phyloP scores from a whole-genome alignment of 2,113 vertebrate genomes.

The Paraplagusia blochii region DNA sequence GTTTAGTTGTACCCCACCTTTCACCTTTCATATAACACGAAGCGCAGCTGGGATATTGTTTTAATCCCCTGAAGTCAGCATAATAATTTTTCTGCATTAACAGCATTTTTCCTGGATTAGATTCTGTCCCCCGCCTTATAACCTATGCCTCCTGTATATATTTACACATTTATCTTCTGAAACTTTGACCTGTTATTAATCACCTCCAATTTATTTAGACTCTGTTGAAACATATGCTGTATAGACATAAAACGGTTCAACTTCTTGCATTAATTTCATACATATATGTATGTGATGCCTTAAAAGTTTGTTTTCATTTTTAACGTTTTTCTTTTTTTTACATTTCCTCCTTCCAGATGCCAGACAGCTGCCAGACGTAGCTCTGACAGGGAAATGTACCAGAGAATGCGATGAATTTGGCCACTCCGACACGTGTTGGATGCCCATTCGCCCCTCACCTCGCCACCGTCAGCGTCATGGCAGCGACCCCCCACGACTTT shows the following conservation, averaged over 20 bases:
- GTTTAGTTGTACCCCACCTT: constrained; percentile 41
- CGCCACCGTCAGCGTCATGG: constrained; percentile 70
- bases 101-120: constrained; percentile 30
- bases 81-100: constrained; percentile 35
- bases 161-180: not conserved
- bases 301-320: not conserved
- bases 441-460: constrained; percentile 71
- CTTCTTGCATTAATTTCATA: not conserved
- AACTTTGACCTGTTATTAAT: not conserved
- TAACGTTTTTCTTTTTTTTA: not conserved
- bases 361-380: constrained; percentile 76
- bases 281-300: not conserved
- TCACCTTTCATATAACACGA: constrained; percentile 31
- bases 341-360: constrained; percentile 57
- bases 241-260: too few relatives aligned
- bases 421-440: constrained; percentile 80
- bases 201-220: constrained; percentile 6
- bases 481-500: constrained; percentile 72
- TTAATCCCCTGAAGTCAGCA: constrained; percentile 33
- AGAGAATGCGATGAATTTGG: constrained; percentile 75
- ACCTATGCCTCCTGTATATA: not conserved
- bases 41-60: constrained; percentile 14
- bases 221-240: too few relatives aligned
- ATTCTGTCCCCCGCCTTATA: constrained; percentile 1
- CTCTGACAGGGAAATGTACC: constrained; percentile 77